Conservation (phyloP, 1,140 invertebrate genomes). For the Diorhabda sublineata region DNA sequence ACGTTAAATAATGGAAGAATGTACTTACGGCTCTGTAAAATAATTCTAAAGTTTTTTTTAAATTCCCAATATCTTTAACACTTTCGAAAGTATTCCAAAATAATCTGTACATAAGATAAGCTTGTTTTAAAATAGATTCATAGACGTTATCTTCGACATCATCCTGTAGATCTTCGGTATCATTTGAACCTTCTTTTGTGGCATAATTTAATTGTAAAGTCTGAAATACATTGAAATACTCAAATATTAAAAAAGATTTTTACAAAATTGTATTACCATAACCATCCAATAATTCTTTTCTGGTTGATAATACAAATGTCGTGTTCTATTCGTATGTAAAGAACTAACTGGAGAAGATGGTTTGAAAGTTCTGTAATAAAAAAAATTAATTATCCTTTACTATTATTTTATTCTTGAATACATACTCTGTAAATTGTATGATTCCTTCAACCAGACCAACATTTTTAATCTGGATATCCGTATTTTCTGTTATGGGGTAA, state of each 20-base stretch:
- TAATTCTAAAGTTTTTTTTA: conserved; percentile 62
- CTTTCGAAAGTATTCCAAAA: conserved; percentile 68
- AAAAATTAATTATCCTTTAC: background rate
- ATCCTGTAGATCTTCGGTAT: conserved; percentile 68
- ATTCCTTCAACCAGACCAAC: conserved; percentile 90
- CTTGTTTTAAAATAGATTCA: conserved; percentile 65
- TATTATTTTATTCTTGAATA: conserved; percentile 21
- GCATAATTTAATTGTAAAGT: conserved; percentile 66
- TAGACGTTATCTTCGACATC: conserved; percentile 76
- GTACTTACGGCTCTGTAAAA: conserved; percentile 62
- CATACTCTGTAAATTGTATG: conserved; percentile 86
- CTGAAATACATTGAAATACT: conserved; percentile 48
- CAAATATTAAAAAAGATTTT: too few relatives aligned
- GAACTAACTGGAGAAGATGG: conserved; percentile 73
- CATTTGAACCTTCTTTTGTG: conserved; percentile 59
- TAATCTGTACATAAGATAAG: conserved; percentile 72
- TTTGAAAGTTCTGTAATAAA: conserved; percentile 74
- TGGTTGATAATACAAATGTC: conserved; percentile 81
- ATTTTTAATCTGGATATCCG: conserved; percentile 82
- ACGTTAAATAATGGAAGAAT: background rate
- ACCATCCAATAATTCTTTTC: conserved; percentile 88
- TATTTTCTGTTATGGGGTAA: conserved; percentile 70
- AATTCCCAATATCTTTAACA: conserved; percentile 52
- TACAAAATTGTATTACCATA: conserved; percentile 60
- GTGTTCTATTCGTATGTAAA: conserved; percentile 83